Evolutionary conservation across 2,113 vertebrate genomes (phyloP).

Genomic region (Neolamprologus ventralis): DNA sequence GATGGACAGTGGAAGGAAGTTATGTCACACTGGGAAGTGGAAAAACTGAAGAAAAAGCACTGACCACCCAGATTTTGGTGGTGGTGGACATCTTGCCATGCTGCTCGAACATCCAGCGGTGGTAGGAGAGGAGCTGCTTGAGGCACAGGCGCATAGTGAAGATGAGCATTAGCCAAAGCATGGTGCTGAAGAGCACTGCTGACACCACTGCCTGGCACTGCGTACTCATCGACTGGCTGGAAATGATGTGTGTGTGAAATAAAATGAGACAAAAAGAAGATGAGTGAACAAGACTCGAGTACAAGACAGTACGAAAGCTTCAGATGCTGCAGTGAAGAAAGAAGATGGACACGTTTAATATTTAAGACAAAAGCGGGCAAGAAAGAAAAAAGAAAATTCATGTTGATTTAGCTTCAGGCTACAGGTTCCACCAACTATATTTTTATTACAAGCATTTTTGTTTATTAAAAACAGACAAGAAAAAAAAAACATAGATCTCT

Average conservation of each 20-base stretch:
- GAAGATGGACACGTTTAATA: not conserved
- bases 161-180: slow-evolving; percentile 83
- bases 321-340: not conserved
- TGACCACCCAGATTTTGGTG: slow-evolving; percentile 89
- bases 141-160: slow-evolving; percentile 84
- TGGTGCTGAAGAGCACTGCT: slow-evolving; percentile 80
- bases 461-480: not conserved
- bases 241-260: not conserved
- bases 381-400: not conserved
- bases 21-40: not conserved
- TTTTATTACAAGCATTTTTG: not conserved
- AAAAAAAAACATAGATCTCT: not conserved
- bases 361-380: not conserved
- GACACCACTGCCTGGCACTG: slow-evolving; percentile 76
- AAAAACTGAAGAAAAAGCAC: slow-evolving; percentile 14
- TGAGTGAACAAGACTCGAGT: not conserved
- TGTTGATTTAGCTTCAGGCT: not conserved
- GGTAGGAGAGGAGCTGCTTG: slow-evolving; percentile 86
- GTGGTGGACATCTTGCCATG: slow-evolving; percentile 79
- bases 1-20: not conserved
- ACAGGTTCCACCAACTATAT: not conserved
- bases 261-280: not conserved
- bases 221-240: slow-evolving; percentile 71
- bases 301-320: not conserved
- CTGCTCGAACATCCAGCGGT: slow-evolving; percentile 86